These are phyloP conservation scores for Heptranchias perlo DNA, from an alignment of 2,113 vertebrate genomes.

Conservation along the genomic window DNA sequence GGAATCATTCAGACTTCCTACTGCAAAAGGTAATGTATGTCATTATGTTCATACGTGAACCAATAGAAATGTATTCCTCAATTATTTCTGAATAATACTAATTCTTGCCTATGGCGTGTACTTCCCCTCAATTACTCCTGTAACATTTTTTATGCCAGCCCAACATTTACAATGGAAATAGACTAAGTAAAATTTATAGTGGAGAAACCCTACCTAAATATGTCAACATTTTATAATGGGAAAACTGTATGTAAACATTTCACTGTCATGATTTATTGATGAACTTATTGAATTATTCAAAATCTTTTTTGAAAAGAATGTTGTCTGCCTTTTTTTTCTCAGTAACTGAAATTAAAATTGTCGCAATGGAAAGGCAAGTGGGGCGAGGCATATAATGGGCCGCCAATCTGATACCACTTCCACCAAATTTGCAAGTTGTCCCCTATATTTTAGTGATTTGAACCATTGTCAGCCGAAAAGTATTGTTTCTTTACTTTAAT, in stretches of 20 bases:
- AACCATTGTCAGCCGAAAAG: background rate
- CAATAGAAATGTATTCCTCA: background rate
- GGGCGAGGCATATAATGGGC: background rate
- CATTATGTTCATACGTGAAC: background rate
- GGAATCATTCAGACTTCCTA: conserved; percentile 56
- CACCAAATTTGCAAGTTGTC: background rate
- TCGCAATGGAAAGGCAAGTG: background rate
- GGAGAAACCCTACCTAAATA: background rate
- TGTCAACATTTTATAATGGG: background rate
- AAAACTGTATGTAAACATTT: background rate
- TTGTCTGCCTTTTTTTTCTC: background rate
- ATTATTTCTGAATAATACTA: background rate
- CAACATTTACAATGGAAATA: background rate
- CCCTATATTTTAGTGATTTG: background rate
- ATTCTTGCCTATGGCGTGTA: background rate
- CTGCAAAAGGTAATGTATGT: conserved; percentile 52
- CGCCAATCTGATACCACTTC: background rate
- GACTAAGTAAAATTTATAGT: background rate
- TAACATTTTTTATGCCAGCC: background rate
- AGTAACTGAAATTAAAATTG: background rate
- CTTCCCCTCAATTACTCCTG: background rate
- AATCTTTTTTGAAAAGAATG: background rate
- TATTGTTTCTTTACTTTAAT: background rate
- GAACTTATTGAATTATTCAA: background rate
- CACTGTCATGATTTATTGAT: background rate